phyloP scores from a whole-genome alignment of 2,113 vertebrate genomes.

The Emydocephalus ijimae region DNA sequence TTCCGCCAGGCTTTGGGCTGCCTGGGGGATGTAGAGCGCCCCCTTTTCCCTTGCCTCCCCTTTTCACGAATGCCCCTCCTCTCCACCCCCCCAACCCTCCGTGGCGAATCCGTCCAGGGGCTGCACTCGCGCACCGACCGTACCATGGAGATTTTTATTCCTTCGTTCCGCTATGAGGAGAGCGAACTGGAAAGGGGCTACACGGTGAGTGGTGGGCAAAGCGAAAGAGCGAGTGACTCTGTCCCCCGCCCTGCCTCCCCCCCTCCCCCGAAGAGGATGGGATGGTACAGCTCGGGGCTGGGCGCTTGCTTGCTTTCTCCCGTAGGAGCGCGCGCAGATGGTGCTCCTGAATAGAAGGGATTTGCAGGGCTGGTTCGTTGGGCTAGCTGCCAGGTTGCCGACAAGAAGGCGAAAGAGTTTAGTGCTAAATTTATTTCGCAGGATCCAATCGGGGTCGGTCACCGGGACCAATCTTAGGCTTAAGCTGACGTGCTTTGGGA shows the following conservation, averaged over 20 bases:
- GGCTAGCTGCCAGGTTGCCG: neutral
- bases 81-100: neutral
- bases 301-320: neutral
- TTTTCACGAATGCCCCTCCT: neutral
- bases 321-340: neutral
- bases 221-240: neutral
- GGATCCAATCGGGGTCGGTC: neutral
- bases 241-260: too few species aligned
- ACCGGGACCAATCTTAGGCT: neutral
- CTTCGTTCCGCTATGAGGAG: slow-evolving; percentile 91
- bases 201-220: slow-evolving; percentile 79
- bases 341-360: neutral
- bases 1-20: neutral
- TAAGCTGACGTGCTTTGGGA: neutral
- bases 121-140: slow-evolving; percentile 17
- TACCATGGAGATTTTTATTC: slow-evolving; percentile 84
- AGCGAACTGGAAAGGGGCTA: slow-evolving; percentile 86
- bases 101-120: neutral
- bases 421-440: neutral
- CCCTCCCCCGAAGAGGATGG: neutral
- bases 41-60: neutral
- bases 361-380: neutral
- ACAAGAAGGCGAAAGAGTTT: neutral
- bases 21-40: neutral
- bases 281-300: neutral